Evolutionary conservation across 2,797 vertebrate species (phyloP).

Genomic region (Pristis pectinata): DNA sequence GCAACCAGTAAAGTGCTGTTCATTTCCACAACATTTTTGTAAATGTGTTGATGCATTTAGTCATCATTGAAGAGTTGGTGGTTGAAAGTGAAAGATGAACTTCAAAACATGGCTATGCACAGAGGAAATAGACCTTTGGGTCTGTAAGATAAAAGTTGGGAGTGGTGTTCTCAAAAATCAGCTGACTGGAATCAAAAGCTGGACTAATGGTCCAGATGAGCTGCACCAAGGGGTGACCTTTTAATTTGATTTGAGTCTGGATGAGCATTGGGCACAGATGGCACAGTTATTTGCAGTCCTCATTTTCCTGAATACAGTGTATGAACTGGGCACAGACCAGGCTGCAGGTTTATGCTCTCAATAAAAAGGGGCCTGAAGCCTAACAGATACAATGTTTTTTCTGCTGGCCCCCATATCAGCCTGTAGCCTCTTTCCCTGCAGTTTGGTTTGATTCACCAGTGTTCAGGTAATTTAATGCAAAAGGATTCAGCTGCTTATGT

Average conservation of each 20-base stretch:
- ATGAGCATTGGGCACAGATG: not conserved
- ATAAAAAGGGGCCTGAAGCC: not conserved
- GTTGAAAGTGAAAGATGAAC: not conserved
- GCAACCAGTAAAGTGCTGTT: not conserved
- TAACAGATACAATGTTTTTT: not conserved
- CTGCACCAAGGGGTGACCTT: not conserved
- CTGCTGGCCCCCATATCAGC: too few relatives aligned
- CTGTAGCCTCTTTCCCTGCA: not conserved
- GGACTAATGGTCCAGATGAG: not conserved
- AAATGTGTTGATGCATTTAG: not conserved
- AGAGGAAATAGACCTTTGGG: not conserved
- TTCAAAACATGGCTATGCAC: not conserved
- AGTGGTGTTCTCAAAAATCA: not conserved
- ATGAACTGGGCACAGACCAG: not conserved
- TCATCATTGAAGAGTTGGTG: not conserved
- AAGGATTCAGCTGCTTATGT: not conserved
- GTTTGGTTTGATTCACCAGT: not conserved
- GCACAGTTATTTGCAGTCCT: not conserved
- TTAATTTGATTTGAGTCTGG: not conserved
- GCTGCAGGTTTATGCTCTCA: not conserved
- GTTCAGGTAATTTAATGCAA: not conserved
- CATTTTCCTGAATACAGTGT: not conserved
- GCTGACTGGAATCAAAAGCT: not conserved
- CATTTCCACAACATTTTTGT: not conserved
- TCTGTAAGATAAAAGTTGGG: not conserved